phyloP scores from a whole-genome alignment of 2,797 vertebrate genomes.

The Monodelphis domestica region DNA sequence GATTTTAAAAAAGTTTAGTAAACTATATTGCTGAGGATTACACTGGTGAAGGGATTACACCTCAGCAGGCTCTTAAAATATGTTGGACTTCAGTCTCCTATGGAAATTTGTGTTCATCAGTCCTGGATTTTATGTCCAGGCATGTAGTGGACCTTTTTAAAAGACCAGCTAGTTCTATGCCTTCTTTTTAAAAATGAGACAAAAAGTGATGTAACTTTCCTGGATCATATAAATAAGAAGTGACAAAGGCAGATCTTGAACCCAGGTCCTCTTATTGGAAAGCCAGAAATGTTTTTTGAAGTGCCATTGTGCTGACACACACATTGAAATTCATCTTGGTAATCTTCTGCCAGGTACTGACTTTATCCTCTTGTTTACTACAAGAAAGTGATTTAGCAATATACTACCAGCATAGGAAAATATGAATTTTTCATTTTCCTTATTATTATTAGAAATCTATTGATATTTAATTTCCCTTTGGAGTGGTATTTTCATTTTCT shows the following conservation, averaged over 20 bases:
- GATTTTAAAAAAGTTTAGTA: background rate
- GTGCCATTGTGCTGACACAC: background rate
- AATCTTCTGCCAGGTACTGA: background rate
- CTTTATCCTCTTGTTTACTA: constrained; percentile 34
- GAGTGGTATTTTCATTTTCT: background rate
- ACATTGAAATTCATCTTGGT: background rate
- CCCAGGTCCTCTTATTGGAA: background rate
- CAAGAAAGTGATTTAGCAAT: background rate
- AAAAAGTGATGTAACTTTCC: background rate
- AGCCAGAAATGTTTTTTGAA: background rate
- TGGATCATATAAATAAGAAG: background rate
- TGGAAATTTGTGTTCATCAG: constrained; percentile 34
- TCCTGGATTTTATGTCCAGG: background rate
- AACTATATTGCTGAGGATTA: background rate
- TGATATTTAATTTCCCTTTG: background rate
- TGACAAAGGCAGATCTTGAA: background rate
- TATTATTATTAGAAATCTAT: constrained; percentile 20
- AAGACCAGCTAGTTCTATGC: background rate
- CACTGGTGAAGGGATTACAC: background rate
- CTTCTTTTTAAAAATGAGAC: background rate
- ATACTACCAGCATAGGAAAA: background rate
- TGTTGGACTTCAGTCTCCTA: constrained; percentile 20
- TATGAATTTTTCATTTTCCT: constrained; percentile 11
- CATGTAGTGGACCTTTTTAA: background rate
- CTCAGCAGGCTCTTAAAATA: background rate